phyloP scores from a whole-genome alignment of 2,888 invertebrate genomes.

The Alviniconcha strummeri region DNA sequence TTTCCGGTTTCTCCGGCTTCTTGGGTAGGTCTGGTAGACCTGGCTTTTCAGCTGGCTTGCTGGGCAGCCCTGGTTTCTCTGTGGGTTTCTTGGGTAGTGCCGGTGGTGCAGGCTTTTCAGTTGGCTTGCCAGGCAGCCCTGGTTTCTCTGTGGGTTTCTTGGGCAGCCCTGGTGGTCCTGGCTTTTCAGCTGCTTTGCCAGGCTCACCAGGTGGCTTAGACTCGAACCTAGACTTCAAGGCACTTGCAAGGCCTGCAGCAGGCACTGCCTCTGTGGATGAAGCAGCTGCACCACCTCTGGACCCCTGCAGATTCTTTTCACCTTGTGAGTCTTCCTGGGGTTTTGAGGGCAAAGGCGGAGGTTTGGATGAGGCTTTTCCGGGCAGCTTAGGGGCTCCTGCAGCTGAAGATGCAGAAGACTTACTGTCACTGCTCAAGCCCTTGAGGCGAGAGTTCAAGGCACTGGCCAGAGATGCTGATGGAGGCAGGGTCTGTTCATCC shows the following conservation, averaged over 20 bases:
- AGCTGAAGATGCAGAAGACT: neutral
- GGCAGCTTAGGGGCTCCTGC: slow-evolving; percentile 18
- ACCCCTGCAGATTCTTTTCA: neutral
- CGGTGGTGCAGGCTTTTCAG: neutral
- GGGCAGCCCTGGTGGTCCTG: neutral
- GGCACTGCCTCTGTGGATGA: neutral
- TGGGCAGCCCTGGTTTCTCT: neutral
- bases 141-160: neutral
- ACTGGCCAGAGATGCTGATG: neutral
- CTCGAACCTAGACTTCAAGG: slow-evolving; percentile 42
- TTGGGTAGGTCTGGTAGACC: neutral
- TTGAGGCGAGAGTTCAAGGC: slow-evolving; percentile 6
- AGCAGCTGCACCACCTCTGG: no score
- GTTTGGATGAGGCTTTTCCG: neutral
- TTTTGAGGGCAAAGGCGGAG: slow-evolving; percentile 16
- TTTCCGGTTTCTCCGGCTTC: neutral
- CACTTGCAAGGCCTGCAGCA: slow-evolving; percentile 38
- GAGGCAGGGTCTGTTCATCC: neutral
- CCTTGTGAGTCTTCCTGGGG: slow-evolving; percentile 2
- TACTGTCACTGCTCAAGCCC: neutral
- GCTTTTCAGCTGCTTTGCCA: neutral
- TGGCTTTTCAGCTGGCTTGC: neutral
- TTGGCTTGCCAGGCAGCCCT: neutral
- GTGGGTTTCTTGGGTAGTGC: neutral
- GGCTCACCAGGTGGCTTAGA: neutral